Conservation (phyloP, 2,113 vertebrate genomes). For the Phylloscopus trochiloides region DNA sequence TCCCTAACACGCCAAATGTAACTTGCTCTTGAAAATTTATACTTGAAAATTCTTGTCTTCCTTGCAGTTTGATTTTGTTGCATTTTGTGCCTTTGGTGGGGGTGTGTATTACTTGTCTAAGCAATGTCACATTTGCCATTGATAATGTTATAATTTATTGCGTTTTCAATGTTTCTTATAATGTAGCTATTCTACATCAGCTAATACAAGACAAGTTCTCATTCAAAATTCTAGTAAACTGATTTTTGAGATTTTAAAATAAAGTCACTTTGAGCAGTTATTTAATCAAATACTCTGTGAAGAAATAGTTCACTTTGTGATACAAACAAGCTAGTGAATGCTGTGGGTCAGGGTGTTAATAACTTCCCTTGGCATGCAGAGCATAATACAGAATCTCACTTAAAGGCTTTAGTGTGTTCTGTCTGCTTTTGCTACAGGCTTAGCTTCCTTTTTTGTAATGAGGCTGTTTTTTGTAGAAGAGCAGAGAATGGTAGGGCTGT, state of each 20-base stretch:
- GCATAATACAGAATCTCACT: not conserved
- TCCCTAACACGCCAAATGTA: not conserved
- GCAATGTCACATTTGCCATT: not conserved
- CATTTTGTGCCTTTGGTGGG: not conserved
- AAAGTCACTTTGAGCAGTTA: not conserved
- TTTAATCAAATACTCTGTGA: not conserved
- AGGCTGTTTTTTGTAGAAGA: not conserved
- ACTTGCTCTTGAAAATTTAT: not conserved
- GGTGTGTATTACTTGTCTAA: not conserved
- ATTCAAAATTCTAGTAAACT: not conserved
- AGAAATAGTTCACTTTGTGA: not conserved
- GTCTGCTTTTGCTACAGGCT: not conserved
- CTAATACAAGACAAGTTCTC: not conserved
- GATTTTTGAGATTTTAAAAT: not conserved
- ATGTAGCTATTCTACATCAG: not conserved
- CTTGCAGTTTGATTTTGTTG: not conserved
- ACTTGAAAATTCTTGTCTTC: not conserved
- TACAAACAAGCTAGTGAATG: not conserved
- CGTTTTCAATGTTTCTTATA: not conserved
- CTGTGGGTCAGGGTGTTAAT: not conserved
- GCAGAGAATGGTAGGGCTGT: not conserved
- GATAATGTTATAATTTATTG: not conserved
- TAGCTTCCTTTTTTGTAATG: not conserved
- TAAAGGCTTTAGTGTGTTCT: not conserved
- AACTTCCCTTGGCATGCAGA: not conserved